Base-by-base conservation (phyloP, 1,140 invertebrate genomes). In the Reticulitermes speratus region DNA sequence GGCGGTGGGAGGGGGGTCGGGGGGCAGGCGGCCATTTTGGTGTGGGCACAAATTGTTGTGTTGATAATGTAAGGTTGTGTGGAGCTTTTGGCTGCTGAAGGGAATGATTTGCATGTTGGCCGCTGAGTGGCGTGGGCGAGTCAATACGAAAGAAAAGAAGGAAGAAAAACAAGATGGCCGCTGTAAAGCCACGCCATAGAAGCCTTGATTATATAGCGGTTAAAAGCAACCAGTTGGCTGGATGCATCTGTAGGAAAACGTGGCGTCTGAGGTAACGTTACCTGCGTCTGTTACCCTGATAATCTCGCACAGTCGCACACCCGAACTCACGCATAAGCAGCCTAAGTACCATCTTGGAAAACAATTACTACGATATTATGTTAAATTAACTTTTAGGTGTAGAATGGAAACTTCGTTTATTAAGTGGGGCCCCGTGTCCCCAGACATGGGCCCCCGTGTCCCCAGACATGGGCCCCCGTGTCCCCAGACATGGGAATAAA, bases 91-190 rank as follows among this genome's bases (percentile, higher is more conserved):
- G 65, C 8, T 75, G 65, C n/a, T 75, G 65, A 30, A 25, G 65
- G 65, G 65, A 30, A 16, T 12, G 65, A 75, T 75, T 75, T 75
- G 65, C 65, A 75, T 75, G 65, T 30, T 75, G 25, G 65, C 65
- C 65, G 65, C 65, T 30, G n/a, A 75, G 65, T 75, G 65, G 65
- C n/a, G 65, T 75, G 65, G 65, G 65, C 65, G 65, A 75, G 65
- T 75, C 65, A 11, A 25, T 30, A 11, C 25, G 8, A 30, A 75
- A 30, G n/a, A 75, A 75, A 30, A 75, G n/a, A 14, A 75, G 14
- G n/a, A 75, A 75, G 65, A 75, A 21, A 55, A 30, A 75, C 65
- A 75, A 75, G 65, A 75, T 75, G 65, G 65, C 65, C 8, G 65
- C 25, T 30, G 0, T 30, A 75, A 30, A n/a, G 65, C 65, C 65